These are phyloP conservation scores for Potamilus streckersoni DNA, from an alignment of 1,140 invertebrate species.

Conservation along the genomic window DNA sequence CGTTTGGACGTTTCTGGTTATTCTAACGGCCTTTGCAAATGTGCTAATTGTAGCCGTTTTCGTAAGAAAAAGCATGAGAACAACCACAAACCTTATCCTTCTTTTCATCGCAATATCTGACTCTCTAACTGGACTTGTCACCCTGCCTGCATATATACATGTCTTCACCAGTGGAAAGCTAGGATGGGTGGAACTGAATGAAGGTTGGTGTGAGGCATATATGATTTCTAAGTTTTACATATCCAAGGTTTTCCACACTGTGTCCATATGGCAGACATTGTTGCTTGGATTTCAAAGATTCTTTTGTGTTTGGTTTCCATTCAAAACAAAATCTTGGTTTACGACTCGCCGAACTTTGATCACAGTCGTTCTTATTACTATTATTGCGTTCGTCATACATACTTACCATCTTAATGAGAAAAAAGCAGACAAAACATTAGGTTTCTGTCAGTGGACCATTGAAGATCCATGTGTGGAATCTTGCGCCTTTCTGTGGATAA, in stretches of 20 bases:
- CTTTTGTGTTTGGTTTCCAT: slow-evolving; percentile 21
- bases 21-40: slow-evolving; percentile 19
- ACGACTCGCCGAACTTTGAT: slow-evolving; percentile 8
- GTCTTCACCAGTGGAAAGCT: not conserved
- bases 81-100: slow-evolving; percentile 18
- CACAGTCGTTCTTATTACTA: not conserved
- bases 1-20: slow-evolving; percentile 11
- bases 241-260: slow-evolving; percentile 18
- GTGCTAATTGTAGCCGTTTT: slow-evolving; percentile 15
- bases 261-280: slow-evolving; percentile 31
- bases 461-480: slow-evolving; percentile 4
- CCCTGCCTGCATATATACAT: slow-evolving; percentile 8
- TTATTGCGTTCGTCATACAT: slow-evolving; percentile 16
- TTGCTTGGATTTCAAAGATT: slow-evolving; percentile 25
- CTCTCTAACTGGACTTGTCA: slow-evolving; percentile 23
- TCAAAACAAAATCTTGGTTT: slow-evolving; percentile 14
- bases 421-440: not conserved
- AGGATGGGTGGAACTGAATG: not conserved
- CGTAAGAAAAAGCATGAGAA: slow-evolving; percentile 12
- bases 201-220: slow-evolving; percentile 20
- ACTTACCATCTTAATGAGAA: slow-evolving; percentile 19
- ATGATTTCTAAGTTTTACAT: slow-evolving; percentile 15
- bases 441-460: slow-evolving; percentile 13
- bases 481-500: slow-evolving; percentile 23
- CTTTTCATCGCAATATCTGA: slow-evolving; percentile 17